Evolutionary conservation across 2,113 vertebrate genomes (phyloP).

Genomic region (Takifugu bimaculatus): DNA sequence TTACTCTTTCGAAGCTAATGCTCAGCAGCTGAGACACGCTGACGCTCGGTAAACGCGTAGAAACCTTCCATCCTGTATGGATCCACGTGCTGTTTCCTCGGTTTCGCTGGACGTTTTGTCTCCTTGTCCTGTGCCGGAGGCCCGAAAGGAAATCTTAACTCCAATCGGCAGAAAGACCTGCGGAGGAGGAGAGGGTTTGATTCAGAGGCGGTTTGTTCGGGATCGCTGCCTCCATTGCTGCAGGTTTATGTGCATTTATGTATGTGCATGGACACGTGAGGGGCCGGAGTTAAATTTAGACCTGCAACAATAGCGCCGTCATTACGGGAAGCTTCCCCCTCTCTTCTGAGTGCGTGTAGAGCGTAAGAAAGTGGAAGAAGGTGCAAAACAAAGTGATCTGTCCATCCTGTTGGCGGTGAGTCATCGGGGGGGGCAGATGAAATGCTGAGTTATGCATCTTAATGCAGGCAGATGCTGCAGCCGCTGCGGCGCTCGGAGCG

Average conservation of each 20-base stretch:
- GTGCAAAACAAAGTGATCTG: constrained; percentile 5
- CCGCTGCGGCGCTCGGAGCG: constrained; percentile 9
- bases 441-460: constrained; percentile 58
- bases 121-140: constrained; percentile 35
- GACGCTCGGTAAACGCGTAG: constrained; percentile 29
- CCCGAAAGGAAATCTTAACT: constrained; percentile 64
- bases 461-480: constrained; percentile 42
- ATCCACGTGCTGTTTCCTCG: constrained; percentile 19
- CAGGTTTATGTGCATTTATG: constrained; percentile 22
- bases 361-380: background rate
- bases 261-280: constrained; percentile 8
- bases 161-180: constrained; percentile 35
- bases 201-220: constrained; percentile 58
- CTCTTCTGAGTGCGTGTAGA: constrained; percentile 9
- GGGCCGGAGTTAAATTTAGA: constrained; percentile 48
- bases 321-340: constrained; percentile 15
- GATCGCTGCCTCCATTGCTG: constrained; percentile 46
- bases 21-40: constrained; percentile 5
- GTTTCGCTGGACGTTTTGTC: constrained; percentile 27
- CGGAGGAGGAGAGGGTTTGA: constrained; percentile 21
- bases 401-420: constrained; percentile 37
- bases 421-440: constrained; percentile 42
- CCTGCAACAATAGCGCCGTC: constrained; percentile 21
- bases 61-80: constrained; percentile 32
- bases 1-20: background rate